Evolutionary conservation across 2,888 invertebrate genomes (phyloP), one percentile per base, ranked within the genome.

Genomic region (Barypeithes pellucidus): DNA sequence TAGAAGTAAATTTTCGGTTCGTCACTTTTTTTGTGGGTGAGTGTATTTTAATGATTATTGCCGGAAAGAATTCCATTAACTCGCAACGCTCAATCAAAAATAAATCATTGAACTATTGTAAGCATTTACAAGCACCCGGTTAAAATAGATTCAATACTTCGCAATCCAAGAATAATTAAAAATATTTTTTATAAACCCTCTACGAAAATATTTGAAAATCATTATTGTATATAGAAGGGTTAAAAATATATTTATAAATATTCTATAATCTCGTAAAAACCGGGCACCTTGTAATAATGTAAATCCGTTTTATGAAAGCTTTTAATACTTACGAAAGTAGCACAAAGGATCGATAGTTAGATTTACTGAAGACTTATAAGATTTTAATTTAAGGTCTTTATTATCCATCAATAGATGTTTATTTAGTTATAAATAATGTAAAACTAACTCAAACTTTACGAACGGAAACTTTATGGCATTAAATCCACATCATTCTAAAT

Each of bases 331-430:
- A 20, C 36, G 29, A 68, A 73, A 67, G 50, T 57, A 54, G 65
- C 65, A 60, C 57, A 59, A 52, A 33, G 54, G 20, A 72, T 72
- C 71, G 75, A 75, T 75, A 29, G 39, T 60, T 75, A 75, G 75
- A 72, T 75, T 75, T 72, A 72, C 52, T 59, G 67, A 67, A 75
- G 67, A 62, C 75, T 45, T 68, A 71, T 65, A 73, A 71, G 70
- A 75, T 62, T 73, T 73, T 75, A 62, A 73, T 73, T 50, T 75
- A 70, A 72, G 62, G 69, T 67, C 72, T 75, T 71, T 73, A 73
- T 68, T 76, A 76, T 65, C 70, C 61, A 52, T 39, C 62, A 54
- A 45, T 36, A 62, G 65, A 24, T 72, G 62, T 61, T 75, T 60
- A 76, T 76, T 68, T 69, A 71, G 45, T 62, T 61, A 72, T 76